A percentile compares a stretch with the other conserved stretches of the same genome.
These are phyloP conservation scores for Mystacides longicornis DNA, from an alignment of 2,888 invertebrate species.

Conservation along the genomic window DNA sequence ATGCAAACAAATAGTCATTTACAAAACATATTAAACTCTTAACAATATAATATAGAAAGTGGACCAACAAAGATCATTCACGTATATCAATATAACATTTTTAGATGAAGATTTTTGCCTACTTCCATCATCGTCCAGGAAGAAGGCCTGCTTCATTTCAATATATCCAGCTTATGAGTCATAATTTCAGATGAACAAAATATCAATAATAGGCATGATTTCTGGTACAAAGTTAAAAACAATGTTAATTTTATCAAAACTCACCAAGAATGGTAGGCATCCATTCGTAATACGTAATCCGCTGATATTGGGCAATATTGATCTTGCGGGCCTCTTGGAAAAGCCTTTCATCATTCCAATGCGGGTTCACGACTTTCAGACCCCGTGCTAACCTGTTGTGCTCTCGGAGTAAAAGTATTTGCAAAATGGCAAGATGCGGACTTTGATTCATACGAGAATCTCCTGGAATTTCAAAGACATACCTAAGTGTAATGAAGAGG, in stretches of 20 bases:
- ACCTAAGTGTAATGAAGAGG: neutral
- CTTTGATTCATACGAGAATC: conserved; percentile 43
- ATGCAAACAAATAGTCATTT: too few species aligned
- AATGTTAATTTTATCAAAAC: neutral
- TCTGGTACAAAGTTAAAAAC: too few species aligned
- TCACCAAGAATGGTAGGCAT: conserved; percentile 42
- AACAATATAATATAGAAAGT: too few species aligned
- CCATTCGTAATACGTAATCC: conserved; percentile 49
- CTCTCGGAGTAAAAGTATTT: conserved; percentile 43
- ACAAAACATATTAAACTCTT: too few species aligned
- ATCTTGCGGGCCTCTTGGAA: conserved; percentile 47
- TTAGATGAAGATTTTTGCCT: too few species aligned
- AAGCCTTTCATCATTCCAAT: conserved; percentile 44
- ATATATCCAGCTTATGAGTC: too few species aligned
- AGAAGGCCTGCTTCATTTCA: too few species aligned
- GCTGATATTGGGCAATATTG: conserved; percentile 43
- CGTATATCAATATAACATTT: too few species aligned
- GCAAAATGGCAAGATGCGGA: conserved; percentile 41
- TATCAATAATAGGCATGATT: too few species aligned
- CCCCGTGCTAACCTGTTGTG: conserved; percentile 43
- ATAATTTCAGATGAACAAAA: too few species aligned
- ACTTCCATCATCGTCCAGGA: too few species aligned
- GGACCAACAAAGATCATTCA: too few species aligned
- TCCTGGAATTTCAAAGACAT: conserved; percentile 27
- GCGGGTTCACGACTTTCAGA: conserved; percentile 42